Evolutionary conservation across 2,113 vertebrate species (phyloP), one percentile per base, ranked within the genome.

Genomic region (Xiphophorus hellerii): DNA sequence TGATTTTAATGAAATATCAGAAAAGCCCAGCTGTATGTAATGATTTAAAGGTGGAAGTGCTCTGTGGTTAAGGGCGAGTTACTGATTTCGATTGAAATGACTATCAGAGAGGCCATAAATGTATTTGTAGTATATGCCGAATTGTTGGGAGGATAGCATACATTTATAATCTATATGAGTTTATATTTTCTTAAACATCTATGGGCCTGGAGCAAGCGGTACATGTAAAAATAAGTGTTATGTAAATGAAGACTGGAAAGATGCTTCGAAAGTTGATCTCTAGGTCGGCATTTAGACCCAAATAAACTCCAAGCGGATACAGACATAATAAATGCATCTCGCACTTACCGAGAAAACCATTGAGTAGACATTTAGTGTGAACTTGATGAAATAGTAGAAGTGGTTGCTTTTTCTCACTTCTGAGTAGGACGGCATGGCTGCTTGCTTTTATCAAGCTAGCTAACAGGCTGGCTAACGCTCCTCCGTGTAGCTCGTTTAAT

Each of bases 271-370:
- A 39, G 71, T 58, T 70, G 62, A 10, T 14, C 62, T 74, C 48
- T 83, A 74, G 69, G 54, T 78, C 66, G 30, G 28, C n/a, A 62
- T 35, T 14, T 39, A 64, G 42, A 12, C 42, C 31, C 60, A 62
- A 3, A 66, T 8, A 1, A 35, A 37, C 51, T 37, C 5, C 27
- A 29, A 37, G 14, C 1, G 4, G 4, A 71, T 14, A 28, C 12
- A 4, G 37, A 51, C 20, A 12, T 70, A 3, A 66, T 71, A 12
- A 29, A 66, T 1, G 5, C 3, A 20, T 0, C 20, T 35, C 12
- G 13, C 28, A 96, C 96, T 95, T 93, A 97, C 96, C 95, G 96
- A 96, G 77, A 97, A 97, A 29, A 96, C 84, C 90, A 96, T 96
- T 27, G 96, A 95, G 66, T 96, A 97, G 75, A 95, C 25, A 71